Base-by-base conservation (phyloP, 1,140 invertebrate genomes). In the Euwallacea fornicatus region DNA sequence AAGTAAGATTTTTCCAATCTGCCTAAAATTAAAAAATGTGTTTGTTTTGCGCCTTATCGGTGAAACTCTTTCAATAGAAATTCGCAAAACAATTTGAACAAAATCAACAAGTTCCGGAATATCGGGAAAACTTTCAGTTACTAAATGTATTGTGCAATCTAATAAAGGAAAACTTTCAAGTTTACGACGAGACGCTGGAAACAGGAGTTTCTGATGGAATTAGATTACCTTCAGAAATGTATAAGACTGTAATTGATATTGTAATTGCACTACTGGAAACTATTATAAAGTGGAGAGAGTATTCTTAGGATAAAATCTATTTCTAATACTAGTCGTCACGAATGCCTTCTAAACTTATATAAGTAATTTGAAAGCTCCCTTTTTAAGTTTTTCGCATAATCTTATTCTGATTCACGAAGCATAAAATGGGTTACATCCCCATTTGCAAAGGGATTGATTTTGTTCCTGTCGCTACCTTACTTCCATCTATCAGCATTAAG, bases 101-200 rank as follows among this genome's bases (percentile, higher is more conserved):
- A 58, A 66, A 58, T 56, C 65, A 66, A 66, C 50, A 66, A 66
- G 43, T 66, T 58, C 8, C 13, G 54, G 15, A 66, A 66, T 46
- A 56, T n/a, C 21, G 53, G 3, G 13, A 58, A 66, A 66, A 66
- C 65, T 66, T 66, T 21, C 65, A 66, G 64, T 66, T 66, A 55
- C 64, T 42, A 66, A 66, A 66, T 43, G 64, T 56, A 66, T 66
- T 66, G 64, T 66, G 64, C 64, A 66, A 66, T 66, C 64, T 66
- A 66, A 66, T 66, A 66, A 66, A 42, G 33, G 33, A 66, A 66
- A 54, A 66, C 64, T 66, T 53, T 54, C 50, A 66, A 66, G 64
- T 66, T 43, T 54, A 64, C 47, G 64, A 42, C 53, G 10, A 9
- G 42, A 55, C 33, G 64, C 21, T 66, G 41, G 53, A 66, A 66